phyloP scores from a whole-genome alignment of 1,140 invertebrate genomes.

The Rhysida immarginata region DNA sequence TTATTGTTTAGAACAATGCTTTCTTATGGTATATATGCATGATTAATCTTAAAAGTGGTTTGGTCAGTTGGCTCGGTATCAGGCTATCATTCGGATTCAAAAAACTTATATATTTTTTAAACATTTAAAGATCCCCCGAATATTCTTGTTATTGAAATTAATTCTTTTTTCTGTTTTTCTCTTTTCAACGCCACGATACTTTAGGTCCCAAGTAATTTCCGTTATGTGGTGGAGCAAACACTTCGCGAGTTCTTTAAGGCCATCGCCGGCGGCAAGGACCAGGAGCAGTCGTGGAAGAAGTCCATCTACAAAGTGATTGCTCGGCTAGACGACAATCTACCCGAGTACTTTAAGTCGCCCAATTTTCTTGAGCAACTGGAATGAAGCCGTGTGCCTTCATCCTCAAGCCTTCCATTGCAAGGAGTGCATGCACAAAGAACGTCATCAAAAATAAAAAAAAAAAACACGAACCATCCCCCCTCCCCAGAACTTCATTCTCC shows the following conservation, averaged over 20 bases:
- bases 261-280: constrained; percentile 85
- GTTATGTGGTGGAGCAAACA: constrained; percentile 90
- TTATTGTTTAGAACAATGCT: no score
- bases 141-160: constrained; percentile 3
- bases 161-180: no score
- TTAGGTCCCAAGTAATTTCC: constrained; percentile 93
- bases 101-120: constrained; percentile 2
- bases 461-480: no score
- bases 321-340: constrained; percentile 91
- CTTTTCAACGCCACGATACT: constrained; percentile 7
- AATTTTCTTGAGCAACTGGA: constrained; percentile 98
- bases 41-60: no score
- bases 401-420: constrained; percentile 3
- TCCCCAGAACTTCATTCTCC: no score
- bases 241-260: constrained; percentile 97
- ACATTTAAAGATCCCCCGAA: not conserved
- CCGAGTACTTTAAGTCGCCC: constrained; percentile 98
- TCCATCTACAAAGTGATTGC: constrained; percentile 99
- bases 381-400: constrained; percentile 28
- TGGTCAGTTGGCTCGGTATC: no score
- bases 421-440: constrained; percentile 2
- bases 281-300: constrained; percentile 99
- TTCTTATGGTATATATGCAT: no score
- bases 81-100: no score
- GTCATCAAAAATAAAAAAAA: no score